These are phyloP conservation scores for Papio anubis DNA, from an alignment of 2,113 vertebrate genomes.

Conservation along the genomic window DNA sequence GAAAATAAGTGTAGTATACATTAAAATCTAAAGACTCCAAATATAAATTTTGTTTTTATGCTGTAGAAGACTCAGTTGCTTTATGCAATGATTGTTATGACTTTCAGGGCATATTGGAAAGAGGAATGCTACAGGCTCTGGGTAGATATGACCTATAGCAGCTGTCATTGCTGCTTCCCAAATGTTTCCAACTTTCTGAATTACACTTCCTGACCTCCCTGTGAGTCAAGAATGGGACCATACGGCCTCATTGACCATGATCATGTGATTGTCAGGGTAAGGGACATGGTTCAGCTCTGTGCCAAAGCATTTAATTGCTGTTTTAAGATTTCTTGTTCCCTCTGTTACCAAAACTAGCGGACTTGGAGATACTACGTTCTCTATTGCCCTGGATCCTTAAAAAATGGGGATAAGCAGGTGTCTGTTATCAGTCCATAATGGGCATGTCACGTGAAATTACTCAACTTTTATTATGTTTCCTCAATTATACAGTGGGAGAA, in stretches of 20 bases:
- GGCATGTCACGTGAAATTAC: background rate
- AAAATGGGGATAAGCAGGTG: background rate
- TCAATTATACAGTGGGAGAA: background rate
- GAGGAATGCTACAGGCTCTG: too few species aligned
- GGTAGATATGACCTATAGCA: too few species aligned
- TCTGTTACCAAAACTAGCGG: background rate
- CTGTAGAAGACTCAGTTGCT: too few species aligned
- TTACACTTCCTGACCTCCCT: background rate
- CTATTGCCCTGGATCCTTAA: background rate
- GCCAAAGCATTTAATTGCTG: background rate
- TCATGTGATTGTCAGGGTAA: background rate
- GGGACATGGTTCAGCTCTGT: background rate
- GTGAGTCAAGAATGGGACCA: background rate
- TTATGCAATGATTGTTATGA: too few species aligned
- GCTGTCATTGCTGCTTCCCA: too few species aligned
- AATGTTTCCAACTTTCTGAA: background rate
- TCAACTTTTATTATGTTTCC: background rate
- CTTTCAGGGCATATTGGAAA: too few species aligned
- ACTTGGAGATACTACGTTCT: background rate
- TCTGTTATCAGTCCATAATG: background rate
- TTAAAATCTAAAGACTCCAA: too few species aligned
- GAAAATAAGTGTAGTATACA: too few species aligned
- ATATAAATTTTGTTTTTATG: too few species aligned
- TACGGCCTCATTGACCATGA: too few species aligned
- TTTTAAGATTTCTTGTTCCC: background rate